These are phyloP conservation scores for Chymomyza fuscimana DNA, from an alignment of 2,888 invertebrate species.

Conservation along the genomic window DNA sequence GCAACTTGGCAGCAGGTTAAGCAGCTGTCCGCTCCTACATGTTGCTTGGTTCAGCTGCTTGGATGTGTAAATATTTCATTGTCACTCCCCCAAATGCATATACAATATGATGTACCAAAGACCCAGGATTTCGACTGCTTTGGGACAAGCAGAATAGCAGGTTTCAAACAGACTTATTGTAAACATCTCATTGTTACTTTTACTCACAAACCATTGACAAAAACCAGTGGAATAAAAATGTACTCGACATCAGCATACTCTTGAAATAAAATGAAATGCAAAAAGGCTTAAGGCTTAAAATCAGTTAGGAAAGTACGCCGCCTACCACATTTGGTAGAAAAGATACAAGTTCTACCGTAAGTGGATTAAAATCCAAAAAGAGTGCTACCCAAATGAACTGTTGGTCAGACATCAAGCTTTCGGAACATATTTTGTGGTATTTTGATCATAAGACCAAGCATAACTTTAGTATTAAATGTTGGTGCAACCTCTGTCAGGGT, in stretches of 20 bases:
- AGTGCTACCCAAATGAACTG: too few species aligned
- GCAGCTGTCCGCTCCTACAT: background rate
- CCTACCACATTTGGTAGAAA: too few species aligned
- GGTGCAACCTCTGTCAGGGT: background rate
- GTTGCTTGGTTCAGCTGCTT: slow-evolving; percentile 5
- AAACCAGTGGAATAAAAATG: background rate
- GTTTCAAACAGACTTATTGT: background rate
- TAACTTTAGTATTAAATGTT: too few species aligned
- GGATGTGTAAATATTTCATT: slow-evolving; percentile 68
- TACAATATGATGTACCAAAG: background rate
- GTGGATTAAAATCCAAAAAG: too few species aligned
- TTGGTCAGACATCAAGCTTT: too few species aligned
- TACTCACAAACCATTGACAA: slow-evolving; percentile 1
- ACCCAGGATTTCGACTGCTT: background rate
- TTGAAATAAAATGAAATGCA: background rate
- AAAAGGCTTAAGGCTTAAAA: too few species aligned
- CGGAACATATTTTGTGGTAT: too few species aligned
- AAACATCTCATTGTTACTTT: background rate
- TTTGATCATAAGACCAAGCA: too few species aligned
- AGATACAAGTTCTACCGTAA: too few species aligned
- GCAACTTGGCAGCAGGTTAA: background rate
- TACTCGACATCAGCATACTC: background rate
- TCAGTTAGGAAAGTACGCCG: too few species aligned
- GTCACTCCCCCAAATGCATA: slow-evolving; percentile 58
- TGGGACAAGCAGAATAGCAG: background rate